Percentiles rank a stretch among this genome's conserved stretches.
These are phyloP conservation scores for Neodon shergylaensis DNA, from an alignment of 2,113 vertebrate genomes.

Conservation along the genomic window DNA sequence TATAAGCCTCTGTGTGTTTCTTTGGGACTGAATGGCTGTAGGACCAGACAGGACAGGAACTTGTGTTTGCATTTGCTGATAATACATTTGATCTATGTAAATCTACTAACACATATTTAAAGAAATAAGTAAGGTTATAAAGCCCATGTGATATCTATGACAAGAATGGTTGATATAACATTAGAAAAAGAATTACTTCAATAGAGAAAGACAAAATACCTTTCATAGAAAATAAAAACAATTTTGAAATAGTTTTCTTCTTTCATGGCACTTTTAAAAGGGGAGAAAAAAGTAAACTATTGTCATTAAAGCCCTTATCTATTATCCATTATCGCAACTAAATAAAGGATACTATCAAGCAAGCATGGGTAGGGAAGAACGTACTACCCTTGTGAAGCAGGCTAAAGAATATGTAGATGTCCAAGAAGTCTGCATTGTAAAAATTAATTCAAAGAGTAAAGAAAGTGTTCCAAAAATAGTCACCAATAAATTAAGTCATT, in stretches of 20 bases:
- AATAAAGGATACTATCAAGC: background rate
- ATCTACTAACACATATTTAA: background rate
- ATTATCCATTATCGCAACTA: slow-evolving; percentile 36
- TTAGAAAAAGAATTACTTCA: background rate
- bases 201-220: background rate
- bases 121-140: background rate
- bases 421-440: background rate
- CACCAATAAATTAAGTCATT: slow-evolving; percentile 67
- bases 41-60: no score
- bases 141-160: background rate
- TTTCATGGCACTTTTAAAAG: slow-evolving; percentile 22
- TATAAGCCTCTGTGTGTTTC: no score
- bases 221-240: background rate
- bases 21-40: no score
- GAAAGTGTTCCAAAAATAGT: slow-evolving; percentile 71
- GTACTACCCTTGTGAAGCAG: background rate
- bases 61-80: background rate
- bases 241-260: background rate
- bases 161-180: background rate
- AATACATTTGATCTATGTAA: background rate
- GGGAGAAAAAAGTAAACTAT: background rate
- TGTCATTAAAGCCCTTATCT: background rate
- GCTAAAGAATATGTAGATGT: background rate
- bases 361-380: background rate
- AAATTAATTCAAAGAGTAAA: slow-evolving; percentile 66